Evolutionary conservation across 1,140 invertebrate species (phyloP), one percentile per base, ranked within the genome.

Genomic region (Spodoptera litura): DNA sequence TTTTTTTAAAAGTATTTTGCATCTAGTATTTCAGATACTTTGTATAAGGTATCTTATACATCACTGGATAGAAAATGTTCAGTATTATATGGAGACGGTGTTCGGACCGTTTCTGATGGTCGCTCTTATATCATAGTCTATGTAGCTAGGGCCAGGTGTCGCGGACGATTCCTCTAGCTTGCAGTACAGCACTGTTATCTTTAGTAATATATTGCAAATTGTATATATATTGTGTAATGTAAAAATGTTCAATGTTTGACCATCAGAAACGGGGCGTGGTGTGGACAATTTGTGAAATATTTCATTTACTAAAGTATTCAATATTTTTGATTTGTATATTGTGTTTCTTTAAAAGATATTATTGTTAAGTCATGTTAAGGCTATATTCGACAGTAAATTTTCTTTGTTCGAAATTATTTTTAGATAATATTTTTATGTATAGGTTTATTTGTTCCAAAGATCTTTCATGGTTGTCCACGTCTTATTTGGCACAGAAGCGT

Each of bases 291-390:
- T 49, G 49, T 68, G 49, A 68, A 68, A 68, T 15, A 31, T 31
- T 53, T 66, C 20, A 4, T 44, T 10, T 44, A 64, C 25, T 13
- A 68, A 68, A 68, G 49, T 68, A 68, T 68, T 68, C 64, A 53
- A 27, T 27, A 68, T 68, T 78, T 75, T 79, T 78, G 70, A 55
- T 62, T 70, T 85, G 83, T 83, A 81, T 68, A 68, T 68, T 68
- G 8, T 44, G 61, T 68, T 31, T 13, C 4, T 53, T 27, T 68
- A 31, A 68, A 68, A 68, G 12, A 52, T 31, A 68, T 68, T 68
- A 68, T 53, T 53, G 25, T 68, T 68, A 68, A 68, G 61, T 44
- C n/a, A 10, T 3, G 4, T 20, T 64, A 49, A 64, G 61, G 38
- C 3, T 64, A 44, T 15, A 64, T 64, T 20, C 35, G 35, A 64